Conservation (phyloP, 2,113 vertebrate species). For the Chloropsis cyanopogon region DNA sequence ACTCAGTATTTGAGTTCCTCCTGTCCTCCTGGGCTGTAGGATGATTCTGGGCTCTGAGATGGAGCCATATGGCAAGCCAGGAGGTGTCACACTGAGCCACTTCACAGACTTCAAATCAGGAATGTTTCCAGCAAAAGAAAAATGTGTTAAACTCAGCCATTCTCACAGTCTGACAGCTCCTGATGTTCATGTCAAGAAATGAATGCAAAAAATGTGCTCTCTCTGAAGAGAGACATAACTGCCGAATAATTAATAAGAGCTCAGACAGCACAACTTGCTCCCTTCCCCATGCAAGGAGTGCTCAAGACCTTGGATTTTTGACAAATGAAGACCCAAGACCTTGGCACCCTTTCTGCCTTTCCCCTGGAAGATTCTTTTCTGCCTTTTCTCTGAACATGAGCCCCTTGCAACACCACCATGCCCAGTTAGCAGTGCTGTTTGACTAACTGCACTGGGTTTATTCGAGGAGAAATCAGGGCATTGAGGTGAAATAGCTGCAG, state of each 20-base stretch:
- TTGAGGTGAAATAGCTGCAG: background rate
- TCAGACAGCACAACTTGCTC: background rate
- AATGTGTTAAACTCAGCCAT: constrained; percentile 8
- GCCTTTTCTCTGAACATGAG: background rate
- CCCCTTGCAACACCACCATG: background rate
- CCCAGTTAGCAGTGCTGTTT: background rate
- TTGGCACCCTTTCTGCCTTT: background rate
- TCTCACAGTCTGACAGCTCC: constrained; percentile 18
- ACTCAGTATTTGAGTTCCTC: background rate
- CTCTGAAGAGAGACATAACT: background rate
- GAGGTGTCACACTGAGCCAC: background rate
- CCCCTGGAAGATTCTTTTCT: background rate
- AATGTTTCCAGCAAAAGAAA: background rate
- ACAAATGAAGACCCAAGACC: background rate
- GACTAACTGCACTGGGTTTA: background rate
- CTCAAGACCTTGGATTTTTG: background rate
- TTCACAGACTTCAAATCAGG: background rate
- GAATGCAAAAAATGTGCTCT: background rate
- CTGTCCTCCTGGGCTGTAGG: background rate
- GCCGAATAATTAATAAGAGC: background rate
- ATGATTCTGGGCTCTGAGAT: background rate
- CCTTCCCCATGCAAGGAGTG: background rate
- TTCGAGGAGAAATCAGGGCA: background rate
- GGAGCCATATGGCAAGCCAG: background rate
- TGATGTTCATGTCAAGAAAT: background rate